phyloP scores from a whole-genome alignment of 2,797 vertebrate species.

The Acestrorhynchus altus region DNA sequence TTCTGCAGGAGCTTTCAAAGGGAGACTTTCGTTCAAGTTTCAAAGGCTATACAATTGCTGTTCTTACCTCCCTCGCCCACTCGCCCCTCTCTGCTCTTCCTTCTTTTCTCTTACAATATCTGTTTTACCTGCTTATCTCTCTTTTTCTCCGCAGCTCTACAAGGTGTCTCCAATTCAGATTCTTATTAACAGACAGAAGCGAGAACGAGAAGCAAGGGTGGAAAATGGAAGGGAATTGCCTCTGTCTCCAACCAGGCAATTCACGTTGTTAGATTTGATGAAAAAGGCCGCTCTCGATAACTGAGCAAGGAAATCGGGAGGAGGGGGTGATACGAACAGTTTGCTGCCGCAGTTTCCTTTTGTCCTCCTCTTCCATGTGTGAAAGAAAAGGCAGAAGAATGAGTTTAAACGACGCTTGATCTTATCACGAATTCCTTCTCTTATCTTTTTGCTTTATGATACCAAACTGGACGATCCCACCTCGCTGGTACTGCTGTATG shows the following conservation, averaged over 20 bases:
- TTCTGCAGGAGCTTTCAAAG: neutral
- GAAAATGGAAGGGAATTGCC: constrained; percentile 17
- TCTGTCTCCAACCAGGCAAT: constrained; percentile 14
- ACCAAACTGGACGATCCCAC: neutral
- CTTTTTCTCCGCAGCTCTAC: constrained; percentile 30
- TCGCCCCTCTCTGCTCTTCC: constrained; percentile 52
- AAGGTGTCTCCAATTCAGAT: constrained; percentile 37
- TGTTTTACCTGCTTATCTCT: neutral
- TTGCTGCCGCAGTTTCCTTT: neutral
- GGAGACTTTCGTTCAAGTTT: neutral
- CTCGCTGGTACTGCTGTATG: neutral
- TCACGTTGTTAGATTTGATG: constrained; percentile 31
- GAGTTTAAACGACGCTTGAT: neutral
- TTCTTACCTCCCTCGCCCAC: constrained; percentile 18
- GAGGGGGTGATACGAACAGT: constrained; percentile 14
- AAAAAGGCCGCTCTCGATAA: constrained; percentile 16
- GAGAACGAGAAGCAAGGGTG: constrained; percentile 22
- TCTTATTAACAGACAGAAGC: constrained; percentile 64
- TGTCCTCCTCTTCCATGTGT: neutral
- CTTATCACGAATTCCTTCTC: neutral
- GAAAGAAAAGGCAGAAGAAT: neutral
- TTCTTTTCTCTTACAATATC: constrained; percentile 41
- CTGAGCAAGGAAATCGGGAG: constrained; percentile 3
- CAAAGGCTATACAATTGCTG: neutral
- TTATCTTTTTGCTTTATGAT: neutral